Conservation (phyloP, 2,113 vertebrate species). For the Rhipidura dahli region DNA sequence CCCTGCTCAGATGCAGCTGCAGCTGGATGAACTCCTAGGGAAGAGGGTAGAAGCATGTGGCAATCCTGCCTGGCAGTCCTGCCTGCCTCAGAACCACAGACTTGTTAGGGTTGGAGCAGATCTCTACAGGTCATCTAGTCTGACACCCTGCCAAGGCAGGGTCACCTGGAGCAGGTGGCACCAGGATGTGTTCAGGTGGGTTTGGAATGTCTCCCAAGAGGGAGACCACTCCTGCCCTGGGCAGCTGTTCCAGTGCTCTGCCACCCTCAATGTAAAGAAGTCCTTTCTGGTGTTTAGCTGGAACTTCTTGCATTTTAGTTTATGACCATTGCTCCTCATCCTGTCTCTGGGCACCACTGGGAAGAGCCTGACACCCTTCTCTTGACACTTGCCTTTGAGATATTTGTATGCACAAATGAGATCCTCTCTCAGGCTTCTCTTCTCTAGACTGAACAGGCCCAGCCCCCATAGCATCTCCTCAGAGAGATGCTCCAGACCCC, state of each 20-base stretch:
- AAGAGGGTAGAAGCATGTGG: background rate
- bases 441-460: background rate
- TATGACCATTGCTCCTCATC: background rate
- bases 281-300: background rate
- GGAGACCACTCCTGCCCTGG: background rate
- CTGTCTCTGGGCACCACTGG: background rate
- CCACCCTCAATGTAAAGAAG: background rate
- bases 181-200: fast-evolving
- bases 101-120: background rate
- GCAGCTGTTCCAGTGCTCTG: background rate
- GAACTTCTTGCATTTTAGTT: background rate
- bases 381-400: too few relatives aligned
- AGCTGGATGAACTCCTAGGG: background rate
- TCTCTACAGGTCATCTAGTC: background rate
- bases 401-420: background rate
- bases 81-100: background rate
- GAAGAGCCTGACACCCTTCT: background rate
- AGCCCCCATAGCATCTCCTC: fast-evolving
- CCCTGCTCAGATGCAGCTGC: background rate
- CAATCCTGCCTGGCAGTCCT: background rate
- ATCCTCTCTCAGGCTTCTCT: background rate
- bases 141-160: background rate
- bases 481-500: background rate
- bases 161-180: background rate
- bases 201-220: background rate